Percentiles rank a stretch among this genome's conserved stretches.
These are phyloP conservation scores for Fopius arisanus DNA, from an alignment of 1,140 invertebrate genomes.

Conservation along the genomic window DNA sequence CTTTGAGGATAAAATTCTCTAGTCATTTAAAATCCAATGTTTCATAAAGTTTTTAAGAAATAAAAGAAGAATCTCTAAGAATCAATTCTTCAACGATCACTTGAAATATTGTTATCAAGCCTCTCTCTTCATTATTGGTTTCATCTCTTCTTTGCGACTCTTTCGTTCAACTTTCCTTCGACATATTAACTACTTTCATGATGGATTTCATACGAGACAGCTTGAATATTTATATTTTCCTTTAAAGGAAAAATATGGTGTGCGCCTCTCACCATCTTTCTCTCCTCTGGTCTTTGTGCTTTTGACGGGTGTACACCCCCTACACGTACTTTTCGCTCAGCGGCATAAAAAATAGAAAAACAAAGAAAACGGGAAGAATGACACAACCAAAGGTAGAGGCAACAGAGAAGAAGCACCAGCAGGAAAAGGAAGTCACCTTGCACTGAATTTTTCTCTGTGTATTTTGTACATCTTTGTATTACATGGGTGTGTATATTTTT, in stretches of 20 bases:
- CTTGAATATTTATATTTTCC: not conserved
- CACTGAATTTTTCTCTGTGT: not conserved
- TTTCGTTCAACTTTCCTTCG: not conserved
- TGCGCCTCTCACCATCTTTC: not conserved
- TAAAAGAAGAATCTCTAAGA: no score
- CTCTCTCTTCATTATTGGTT: no score
- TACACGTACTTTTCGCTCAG: not conserved
- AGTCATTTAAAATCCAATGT: no score
- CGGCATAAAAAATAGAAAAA: constrained; percentile 25
- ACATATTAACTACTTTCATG: not conserved
- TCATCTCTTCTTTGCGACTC: no score
- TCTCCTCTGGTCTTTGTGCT: constrained; percentile 1
- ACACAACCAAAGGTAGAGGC: not conserved
- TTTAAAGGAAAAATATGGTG: not conserved
- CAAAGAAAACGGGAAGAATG: constrained; percentile 25
- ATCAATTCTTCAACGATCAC: no score
- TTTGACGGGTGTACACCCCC: not conserved
- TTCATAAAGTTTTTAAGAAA: no score
- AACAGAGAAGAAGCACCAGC: not conserved
- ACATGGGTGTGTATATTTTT: not conserved
- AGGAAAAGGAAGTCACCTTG: constrained; percentile 14
- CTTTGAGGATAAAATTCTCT: no score
- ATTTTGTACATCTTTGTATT: not conserved
- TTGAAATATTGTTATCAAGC: no score
- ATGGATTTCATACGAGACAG: not conserved